Evolutionary conservation across 2,797 vertebrate genomes (phyloP).

Genomic region (Ficedula albicollis): DNA sequence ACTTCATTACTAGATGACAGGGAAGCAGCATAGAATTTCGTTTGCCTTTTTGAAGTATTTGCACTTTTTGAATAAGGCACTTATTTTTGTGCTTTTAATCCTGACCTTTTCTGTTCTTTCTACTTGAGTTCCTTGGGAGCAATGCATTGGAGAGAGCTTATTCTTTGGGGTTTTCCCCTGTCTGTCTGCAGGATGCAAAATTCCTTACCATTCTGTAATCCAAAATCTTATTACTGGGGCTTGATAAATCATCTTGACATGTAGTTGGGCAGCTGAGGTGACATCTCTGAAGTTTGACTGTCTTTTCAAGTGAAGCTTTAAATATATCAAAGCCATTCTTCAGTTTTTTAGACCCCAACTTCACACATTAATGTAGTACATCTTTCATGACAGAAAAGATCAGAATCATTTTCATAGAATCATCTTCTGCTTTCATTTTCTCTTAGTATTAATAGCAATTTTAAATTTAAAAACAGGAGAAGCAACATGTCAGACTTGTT

Average conservation of each 20-base stretch:
- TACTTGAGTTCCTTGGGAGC: not conserved
- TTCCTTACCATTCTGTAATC: not conserved
- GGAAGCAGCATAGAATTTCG: not conserved
- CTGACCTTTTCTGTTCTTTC: not conserved
- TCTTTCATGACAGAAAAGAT: not conserved
- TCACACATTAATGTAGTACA: not conserved
- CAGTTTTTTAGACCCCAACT: not conserved
- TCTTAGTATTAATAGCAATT: not conserved
- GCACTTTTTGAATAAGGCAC: not conserved
- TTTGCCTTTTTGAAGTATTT: not conserved
- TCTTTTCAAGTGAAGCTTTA: conserved; percentile 34
- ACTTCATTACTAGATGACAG: not conserved
- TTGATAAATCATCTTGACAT: conserved; percentile 3
- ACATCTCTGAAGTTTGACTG: not conserved
- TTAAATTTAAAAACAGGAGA: not conserved
- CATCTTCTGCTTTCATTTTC: not conserved
- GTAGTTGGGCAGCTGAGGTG: not conserved
- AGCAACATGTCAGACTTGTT: not conserved
- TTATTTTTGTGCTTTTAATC: not conserved
- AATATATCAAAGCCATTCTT: not conserved
- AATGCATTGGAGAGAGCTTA: not conserved
- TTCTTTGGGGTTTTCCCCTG: not conserved
- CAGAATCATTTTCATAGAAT: not conserved
- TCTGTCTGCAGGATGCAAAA: not conserved
- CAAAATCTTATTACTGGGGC: not conserved